Base-by-base conservation (phyloP, 1,140 invertebrate species). In the Anastrepha obliqua region DNA sequence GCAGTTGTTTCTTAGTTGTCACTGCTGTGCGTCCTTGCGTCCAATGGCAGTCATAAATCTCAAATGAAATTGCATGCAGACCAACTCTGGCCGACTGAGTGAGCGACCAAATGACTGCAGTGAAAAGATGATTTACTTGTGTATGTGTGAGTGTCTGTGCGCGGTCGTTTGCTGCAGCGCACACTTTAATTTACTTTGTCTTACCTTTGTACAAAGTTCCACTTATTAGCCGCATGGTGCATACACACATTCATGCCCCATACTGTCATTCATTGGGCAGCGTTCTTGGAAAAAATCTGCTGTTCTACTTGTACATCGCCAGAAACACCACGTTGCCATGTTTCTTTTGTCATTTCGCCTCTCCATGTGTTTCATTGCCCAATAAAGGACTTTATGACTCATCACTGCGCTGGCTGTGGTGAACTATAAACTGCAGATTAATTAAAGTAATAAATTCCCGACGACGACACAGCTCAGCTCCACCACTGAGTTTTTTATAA, bases 381-480 rank as follows among this genome's bases (percentile, higher is more conserved):
- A 81, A 81, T 81, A 81, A 81, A 81, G 74, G 74, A 81, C 74
- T 81, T 81, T 81, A 81, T 81, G 74, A 81, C 17, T 81, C 74
- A 81, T 81, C 74, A 81, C 74, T 29, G 17, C 64, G 64, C 64
- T 81, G 74, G 11, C 44, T 81, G 51, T 81, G 74, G 74, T 42
- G 29, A 55, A 81, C 74, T 81, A 81, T 81, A 81, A 81, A 81
- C 47, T 81, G 74, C 74, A 81, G 74, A 81, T 81, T 81, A 81
- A 81, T 81, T 81, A 81, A 81, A 81, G 74, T 29, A 81, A 81
- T 81, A 81, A 81, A 81, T 81, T 81, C 74, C 74, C 47, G 44
- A 55, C 42, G 74, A 81, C 74, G 74, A 29, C 74, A n/a, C 74
- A 20, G 55, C 47, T 17, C 70, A 47, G 42, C 70, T 0, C 4